These are phyloP conservation scores for Aurelia aurita DNA, from an alignment of 30 jellyfish, hydroid and myxozoan genomes.

Conservation along the genomic window DNA sequence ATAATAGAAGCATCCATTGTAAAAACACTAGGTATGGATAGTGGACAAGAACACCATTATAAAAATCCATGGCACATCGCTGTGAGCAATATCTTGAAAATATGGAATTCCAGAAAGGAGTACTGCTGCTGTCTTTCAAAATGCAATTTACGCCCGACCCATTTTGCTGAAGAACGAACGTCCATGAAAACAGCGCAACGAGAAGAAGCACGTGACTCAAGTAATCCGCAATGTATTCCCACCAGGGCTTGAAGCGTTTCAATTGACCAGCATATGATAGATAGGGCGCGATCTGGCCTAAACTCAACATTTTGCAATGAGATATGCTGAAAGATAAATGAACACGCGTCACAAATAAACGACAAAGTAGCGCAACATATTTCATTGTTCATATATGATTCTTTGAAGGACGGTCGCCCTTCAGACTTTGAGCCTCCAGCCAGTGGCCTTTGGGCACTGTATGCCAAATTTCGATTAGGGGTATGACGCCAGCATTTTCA, in stretches of 20 bases:
- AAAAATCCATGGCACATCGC: constrained; percentile 51
- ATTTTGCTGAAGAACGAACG: constrained; percentile 35
- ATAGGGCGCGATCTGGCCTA: constrained; percentile 40
- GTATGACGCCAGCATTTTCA: no score
- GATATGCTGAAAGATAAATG: neutral
- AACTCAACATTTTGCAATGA: constrained; percentile 29
- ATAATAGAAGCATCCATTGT: constrained; percentile 53
- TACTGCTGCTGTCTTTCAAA: neutral
- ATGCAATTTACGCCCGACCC: constrained; percentile 50
- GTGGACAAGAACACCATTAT: constrained; percentile 31
- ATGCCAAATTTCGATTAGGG: no score
- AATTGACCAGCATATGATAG: constrained; percentile 27
- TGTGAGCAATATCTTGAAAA: constrained; percentile 51
- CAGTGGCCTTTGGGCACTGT: no score
- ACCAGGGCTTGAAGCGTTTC: constrained; percentile 62
- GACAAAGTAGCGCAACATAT: no score
- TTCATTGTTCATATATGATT: no score
- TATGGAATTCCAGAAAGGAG: constrained; percentile 10
- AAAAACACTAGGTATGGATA: constrained; percentile 32
- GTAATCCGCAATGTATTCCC: constrained; percentile 60
- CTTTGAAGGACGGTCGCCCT: no score
- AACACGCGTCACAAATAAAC: no score
- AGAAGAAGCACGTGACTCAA: constrained; percentile 35
- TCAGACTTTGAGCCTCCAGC: no score
- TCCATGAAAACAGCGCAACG: constrained; percentile 53